phyloP scores from a whole-genome alignment of 2,888 invertebrate species.

The Candidula unifasciata region DNA sequence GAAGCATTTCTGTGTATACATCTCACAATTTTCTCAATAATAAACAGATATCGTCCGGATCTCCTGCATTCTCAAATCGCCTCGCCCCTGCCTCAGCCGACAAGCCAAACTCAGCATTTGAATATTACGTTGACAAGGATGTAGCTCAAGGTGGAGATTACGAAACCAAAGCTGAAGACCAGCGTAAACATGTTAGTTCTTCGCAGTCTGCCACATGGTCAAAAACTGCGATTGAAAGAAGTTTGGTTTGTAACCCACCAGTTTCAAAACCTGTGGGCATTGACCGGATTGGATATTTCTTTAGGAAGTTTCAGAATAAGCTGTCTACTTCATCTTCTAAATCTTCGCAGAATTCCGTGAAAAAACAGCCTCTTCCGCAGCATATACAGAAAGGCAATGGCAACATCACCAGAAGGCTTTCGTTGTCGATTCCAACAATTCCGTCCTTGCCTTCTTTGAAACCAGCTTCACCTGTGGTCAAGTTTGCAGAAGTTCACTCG shows the following conservation, averaged over 20 bases:
- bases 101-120: neutral
- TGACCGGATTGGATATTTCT: constrained; percentile 42
- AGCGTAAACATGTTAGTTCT: neutral
- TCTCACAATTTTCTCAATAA: neutral
- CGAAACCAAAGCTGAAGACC: neutral
- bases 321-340: constrained; percentile 9
- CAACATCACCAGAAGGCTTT: neutral
- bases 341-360: neutral
- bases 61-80: constrained; percentile 9
- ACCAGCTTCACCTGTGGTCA: constrained; percentile 23
- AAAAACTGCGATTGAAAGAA: constrained; percentile 32
- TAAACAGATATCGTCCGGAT: neutral
- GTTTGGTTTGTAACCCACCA: neutral
- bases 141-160: neutral
- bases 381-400: neutral
- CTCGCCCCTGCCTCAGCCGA: constrained; percentile 7
- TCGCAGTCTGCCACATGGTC: neutral
- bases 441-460: constrained; percentile 16
- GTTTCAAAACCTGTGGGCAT: constrained; percentile 21
- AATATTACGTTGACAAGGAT: neutral
- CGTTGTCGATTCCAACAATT: constrained; percentile 37
- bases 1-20: neutral
- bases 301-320: constrained; percentile 37
- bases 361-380: constrained; percentile 13
- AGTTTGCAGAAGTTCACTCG: constrained; percentile 23